A percentile compares a stretch with the other conserved stretches of the same genome.
Evolutionary conservation across 2,113 vertebrate species (phyloP).

Genomic region (Sander lucioperca): DNA sequence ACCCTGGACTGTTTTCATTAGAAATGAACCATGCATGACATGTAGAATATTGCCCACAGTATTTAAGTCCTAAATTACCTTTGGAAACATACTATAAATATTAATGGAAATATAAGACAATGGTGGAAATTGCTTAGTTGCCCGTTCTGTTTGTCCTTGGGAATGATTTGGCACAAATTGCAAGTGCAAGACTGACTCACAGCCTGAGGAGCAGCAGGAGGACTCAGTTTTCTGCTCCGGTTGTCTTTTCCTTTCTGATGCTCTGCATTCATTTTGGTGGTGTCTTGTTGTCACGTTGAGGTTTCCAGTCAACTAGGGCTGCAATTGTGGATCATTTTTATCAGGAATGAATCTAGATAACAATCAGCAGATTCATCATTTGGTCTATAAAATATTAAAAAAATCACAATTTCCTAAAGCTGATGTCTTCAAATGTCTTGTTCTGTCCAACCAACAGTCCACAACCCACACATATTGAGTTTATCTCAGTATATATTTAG

Average conservation of each 20-base stretch:
- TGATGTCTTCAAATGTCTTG: background rate
- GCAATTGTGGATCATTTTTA: background rate
- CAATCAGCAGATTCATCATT: background rate
- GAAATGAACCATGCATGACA: background rate
- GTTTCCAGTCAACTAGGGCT: background rate
- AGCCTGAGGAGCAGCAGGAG: background rate
- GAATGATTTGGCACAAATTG: background rate
- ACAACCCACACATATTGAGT: background rate
- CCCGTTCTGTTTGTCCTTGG: background rate
- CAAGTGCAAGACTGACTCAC: constrained; percentile 1
- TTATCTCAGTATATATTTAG: no score
- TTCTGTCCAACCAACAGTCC: background rate
- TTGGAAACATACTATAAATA: background rate
- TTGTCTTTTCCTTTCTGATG: background rate
- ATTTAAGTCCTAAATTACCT: background rate
- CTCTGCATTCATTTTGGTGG: background rate
- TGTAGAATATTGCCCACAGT: background rate
- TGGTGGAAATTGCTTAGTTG: background rate
- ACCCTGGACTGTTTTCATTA: background rate
- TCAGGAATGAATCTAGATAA: background rate
- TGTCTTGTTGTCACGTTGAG: background rate
- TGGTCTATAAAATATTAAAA: background rate
- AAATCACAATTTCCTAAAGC: no score
- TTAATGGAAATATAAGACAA: background rate
- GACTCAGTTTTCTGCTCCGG: background rate